Evolutionary conservation across 2,797 vertebrate genomes (phyloP).

Genomic region (Platyrinchus mystaceus): DNA sequence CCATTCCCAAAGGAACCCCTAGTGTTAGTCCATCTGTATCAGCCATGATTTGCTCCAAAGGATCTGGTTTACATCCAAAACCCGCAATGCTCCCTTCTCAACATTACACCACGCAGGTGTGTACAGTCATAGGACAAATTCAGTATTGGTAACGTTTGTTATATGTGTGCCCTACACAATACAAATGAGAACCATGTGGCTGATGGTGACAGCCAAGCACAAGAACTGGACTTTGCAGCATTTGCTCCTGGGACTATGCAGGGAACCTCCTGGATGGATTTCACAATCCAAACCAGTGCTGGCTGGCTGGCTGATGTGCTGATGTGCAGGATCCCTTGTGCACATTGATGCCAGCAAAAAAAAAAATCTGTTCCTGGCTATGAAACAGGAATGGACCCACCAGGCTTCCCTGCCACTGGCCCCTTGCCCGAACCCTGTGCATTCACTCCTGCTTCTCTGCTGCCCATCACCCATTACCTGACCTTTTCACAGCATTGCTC

Average conservation of each 20-base stretch:
- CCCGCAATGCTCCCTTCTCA: rapidly evolving
- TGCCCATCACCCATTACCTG: background rate
- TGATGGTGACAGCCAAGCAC: background rate
- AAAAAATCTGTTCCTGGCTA: background rate
- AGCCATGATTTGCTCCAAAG: background rate
- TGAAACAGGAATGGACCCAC: background rate
- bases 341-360: background rate
- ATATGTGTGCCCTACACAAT: rapidly evolving
- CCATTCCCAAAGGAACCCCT: background rate
- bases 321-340: rapidly evolving
- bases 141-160: background rate
- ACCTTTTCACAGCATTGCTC: background rate
- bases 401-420: background rate
- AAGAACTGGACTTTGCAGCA: background rate
- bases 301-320: rapidly evolving
- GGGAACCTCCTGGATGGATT: background rate
- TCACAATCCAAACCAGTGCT: background rate
- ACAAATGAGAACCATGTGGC: background rate
- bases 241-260: background rate
- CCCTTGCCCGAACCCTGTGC: background rate
- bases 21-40: background rate
- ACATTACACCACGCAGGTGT: background rate
- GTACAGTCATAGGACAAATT: background rate
- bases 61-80: background rate
- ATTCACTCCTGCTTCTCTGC: background rate